Evolutionary conservation across 2,797 vertebrate species (phyloP).

Genomic region (Lithobates pipiens): DNA sequence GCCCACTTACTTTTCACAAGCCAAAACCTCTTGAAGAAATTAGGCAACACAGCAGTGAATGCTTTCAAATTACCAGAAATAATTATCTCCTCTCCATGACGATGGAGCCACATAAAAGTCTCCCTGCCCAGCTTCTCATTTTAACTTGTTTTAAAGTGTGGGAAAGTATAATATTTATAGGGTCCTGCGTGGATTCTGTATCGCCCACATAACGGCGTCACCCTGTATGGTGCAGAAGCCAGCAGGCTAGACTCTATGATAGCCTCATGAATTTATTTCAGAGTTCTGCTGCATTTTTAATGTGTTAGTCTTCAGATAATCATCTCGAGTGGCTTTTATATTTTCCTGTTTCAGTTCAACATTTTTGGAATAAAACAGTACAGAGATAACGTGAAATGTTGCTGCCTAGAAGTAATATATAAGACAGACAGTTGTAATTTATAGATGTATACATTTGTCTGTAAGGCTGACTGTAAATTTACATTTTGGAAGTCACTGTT

Average conservation of each 20-base stretch:
- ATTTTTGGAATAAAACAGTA: too few relatives aligned
- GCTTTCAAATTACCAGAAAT: slow-evolving; percentile 43
- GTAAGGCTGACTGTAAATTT: background rate
- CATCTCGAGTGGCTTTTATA: background rate
- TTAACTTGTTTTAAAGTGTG: slow-evolving; percentile 13
- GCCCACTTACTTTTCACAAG: slow-evolving; percentile 28
- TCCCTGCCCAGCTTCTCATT: slow-evolving; percentile 14
- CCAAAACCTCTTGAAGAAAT: slow-evolving; percentile 56
- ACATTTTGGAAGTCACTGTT: too few relatives aligned
- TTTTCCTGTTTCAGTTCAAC: too few relatives aligned
- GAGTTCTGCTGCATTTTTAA: background rate
- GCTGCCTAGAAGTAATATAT: too few relatives aligned
- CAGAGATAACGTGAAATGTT: too few relatives aligned
- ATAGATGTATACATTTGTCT: too few relatives aligned
- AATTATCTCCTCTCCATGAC: slow-evolving; percentile 27
- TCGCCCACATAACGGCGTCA: slow-evolving; percentile 45
- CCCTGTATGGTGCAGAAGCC: background rate
- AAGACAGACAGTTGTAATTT: too few relatives aligned
- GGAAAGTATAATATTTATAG: slow-evolving; percentile 39
- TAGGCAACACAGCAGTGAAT: slow-evolving; percentile 41
- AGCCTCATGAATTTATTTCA: background rate
- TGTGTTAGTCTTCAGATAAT: slow-evolving; percentile 1
- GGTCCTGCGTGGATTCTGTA: background rate
- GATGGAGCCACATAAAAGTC: slow-evolving; percentile 56
- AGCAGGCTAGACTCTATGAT: too few relatives aligned